Conservation (phyloP, 1,140 invertebrate species). For the Liolophura sinensis region DNA sequence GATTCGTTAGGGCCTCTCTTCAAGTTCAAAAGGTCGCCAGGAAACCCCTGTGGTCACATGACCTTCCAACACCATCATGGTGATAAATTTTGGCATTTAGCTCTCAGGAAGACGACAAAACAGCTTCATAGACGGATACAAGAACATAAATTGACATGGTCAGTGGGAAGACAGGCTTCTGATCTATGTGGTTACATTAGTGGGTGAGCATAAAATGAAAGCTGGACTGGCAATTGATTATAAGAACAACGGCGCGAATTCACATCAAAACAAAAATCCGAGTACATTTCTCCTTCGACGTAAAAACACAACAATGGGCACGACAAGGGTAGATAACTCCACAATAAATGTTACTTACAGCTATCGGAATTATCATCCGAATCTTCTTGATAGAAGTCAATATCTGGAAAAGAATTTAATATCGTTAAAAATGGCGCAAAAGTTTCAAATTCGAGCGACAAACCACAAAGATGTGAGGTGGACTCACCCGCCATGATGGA, state of each 20-base stretch:
- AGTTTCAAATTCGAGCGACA: slow-evolving; percentile 45
- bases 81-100: slow-evolving; percentile 27
- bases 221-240: not conserved
- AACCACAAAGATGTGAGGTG: slow-evolving; percentile 51
- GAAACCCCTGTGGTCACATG: slow-evolving; percentile 49
- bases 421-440: slow-evolving; percentile 35
- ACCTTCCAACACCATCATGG: slow-evolving; percentile 43
- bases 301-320: slow-evolving; percentile 6
- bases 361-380: slow-evolving; percentile 48
- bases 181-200: not conserved
- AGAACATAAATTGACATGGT: slow-evolving; percentile 2
- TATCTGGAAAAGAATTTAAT: slow-evolving; percentile 51
- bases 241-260: slow-evolving; percentile 2
- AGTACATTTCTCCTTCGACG: not conserved
- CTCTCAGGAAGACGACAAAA: too few species aligned
- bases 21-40: slow-evolving; percentile 50
- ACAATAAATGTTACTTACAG: slow-evolving; percentile 39
- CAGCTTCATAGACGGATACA: not conserved
- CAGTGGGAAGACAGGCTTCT: not conserved
- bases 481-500: slow-evolving; percentile 59
- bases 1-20: slow-evolving; percentile 2
- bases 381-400: slow-evolving; percentile 52
- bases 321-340: slow-evolving; percentile 3
- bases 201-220: slow-evolving; percentile 1
- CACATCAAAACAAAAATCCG: slow-evolving; percentile 4